A percentile compares a stretch with the other conserved stretches of the same genome.
These are phyloP conservation scores for Drosophila cognata DNA, from an alignment of 2,888 invertebrate species.

Conservation along the genomic window DNA sequence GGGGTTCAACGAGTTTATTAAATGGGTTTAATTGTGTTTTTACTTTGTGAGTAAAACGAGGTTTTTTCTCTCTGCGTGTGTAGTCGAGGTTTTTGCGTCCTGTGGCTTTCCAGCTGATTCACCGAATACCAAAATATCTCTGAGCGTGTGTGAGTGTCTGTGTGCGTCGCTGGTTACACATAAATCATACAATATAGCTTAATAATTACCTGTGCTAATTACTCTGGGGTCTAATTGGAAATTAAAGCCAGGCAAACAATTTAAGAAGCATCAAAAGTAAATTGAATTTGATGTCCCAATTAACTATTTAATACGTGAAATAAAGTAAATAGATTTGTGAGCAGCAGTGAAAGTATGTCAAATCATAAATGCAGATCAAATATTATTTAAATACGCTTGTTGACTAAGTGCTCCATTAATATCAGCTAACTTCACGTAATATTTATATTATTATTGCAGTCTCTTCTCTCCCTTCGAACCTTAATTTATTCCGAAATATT, in stretches of 20 bases:
- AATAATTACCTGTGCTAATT: slow-evolving; percentile 34
- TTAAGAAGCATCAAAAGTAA: not conserved
- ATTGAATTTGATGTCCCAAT: not conserved
- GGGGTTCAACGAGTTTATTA: slow-evolving; percentile 76
- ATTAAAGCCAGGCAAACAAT: slow-evolving; percentile 22
- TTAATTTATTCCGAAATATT: not conserved
- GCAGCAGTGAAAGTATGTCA: not conserved
- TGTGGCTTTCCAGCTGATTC: slow-evolving; percentile 46
- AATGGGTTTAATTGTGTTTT: slow-evolving; percentile 74
- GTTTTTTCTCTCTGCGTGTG: not conserved
- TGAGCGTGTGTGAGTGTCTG: not conserved
- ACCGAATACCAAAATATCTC: slow-evolving; percentile 23
- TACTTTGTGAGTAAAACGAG: slow-evolving; percentile 22
- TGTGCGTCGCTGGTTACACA: slow-evolving; percentile 8
- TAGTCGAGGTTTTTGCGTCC: slow-evolving; percentile 35
- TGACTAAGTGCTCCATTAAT: not conserved
- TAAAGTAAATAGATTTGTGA: not conserved
- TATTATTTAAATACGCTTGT: not conserved
- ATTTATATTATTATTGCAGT: not conserved
- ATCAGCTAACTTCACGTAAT: not conserved
- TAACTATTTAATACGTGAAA: not conserved
- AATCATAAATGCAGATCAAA: not conserved
- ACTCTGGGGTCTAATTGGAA: slow-evolving; percentile 29
- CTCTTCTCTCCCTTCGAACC: not conserved
- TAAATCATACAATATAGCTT: slow-evolving; percentile 43